Conservation (phyloP, 2,888 invertebrate genomes). For the Alviniconcha strummeri region DNA sequence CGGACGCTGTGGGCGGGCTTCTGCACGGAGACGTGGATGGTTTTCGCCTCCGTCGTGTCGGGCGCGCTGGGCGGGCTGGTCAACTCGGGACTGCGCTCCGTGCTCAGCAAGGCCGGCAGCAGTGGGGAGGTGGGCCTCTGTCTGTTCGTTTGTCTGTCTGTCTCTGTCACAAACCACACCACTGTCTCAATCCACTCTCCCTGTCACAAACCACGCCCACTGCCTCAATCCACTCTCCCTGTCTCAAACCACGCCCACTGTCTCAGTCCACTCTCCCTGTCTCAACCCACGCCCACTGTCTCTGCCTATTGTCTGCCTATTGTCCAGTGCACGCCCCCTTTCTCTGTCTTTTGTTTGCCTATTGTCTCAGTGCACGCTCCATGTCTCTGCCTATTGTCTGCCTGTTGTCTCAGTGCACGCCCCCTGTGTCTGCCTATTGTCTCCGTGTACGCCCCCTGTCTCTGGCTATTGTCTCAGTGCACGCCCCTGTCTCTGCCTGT, state of each 20-base stretch:
- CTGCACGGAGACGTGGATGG: constrained; percentile 63
- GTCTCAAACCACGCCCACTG: too few species aligned
- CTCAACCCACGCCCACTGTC: neutral
- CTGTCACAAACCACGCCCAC: neutral
- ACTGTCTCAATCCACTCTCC: neutral
- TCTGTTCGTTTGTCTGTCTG: neutral
- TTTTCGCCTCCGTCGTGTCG: constrained; percentile 66
- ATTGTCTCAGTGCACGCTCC: neutral
- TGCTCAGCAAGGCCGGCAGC: constrained; percentile 68
- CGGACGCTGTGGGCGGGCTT: constrained; percentile 63
- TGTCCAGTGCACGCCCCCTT: neutral
- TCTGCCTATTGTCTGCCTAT: neutral
- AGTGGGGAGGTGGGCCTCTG: constrained; percentile 60
- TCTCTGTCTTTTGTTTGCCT: neutral
- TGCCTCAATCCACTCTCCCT: neutral
- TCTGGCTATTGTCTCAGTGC: too few species aligned
- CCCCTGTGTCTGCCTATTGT: neutral
- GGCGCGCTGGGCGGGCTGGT: constrained; percentile 69
- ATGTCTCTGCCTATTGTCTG: neutral
- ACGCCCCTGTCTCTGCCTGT: neutral
- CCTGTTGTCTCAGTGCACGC: neutral
- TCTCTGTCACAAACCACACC: neutral
- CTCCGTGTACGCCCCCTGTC: too few species aligned
- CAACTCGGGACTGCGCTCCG: constrained; percentile 65
- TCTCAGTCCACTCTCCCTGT: too few species aligned